Conservation (phyloP, 2,113 vertebrate species). For the Probosciger aterrimus region DNA sequence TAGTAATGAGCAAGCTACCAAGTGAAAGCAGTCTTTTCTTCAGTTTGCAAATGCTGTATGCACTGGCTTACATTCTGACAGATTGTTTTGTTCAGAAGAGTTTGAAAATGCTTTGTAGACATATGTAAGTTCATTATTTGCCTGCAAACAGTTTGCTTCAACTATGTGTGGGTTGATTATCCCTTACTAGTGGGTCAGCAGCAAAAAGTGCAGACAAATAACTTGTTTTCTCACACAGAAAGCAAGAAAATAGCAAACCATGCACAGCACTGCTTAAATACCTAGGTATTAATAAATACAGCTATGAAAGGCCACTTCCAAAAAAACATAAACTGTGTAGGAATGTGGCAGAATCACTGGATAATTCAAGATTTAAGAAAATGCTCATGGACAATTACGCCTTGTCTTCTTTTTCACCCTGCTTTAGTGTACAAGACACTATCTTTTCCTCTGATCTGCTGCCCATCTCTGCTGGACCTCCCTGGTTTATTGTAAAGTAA, state of each 20-base stretch:
- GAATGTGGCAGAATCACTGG: not conserved
- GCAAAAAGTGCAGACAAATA: not conserved
- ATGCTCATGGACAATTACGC: not conserved
- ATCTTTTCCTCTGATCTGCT: not conserved
- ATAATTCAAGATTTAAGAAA: not conserved
- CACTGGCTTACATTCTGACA: not conserved
- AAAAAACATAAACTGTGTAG: not conserved
- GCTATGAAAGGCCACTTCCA: not conserved
- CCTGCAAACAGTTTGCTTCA: not conserved
- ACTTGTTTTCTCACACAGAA: not conserved
- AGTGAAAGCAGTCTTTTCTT: not conserved
- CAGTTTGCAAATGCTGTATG: not conserved
- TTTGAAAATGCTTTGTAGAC: not conserved
- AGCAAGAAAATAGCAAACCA: not conserved
- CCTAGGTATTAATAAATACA: not conserved
- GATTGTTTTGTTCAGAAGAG: not conserved
- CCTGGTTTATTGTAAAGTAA: constrained; percentile 22
- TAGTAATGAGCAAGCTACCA: not conserved
- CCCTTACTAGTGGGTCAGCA: not conserved
- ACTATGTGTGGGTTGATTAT: not conserved
- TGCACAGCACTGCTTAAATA: not conserved
- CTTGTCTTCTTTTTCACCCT: not conserved
- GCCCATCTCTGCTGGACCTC: not conserved
- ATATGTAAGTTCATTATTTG: not conserved
- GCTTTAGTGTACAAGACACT: not conserved